Percentiles rank a stretch among this genome's conserved stretches.
Conservation (phyloP, 2,797 vertebrate species). For the Poecilia picta region DNA sequence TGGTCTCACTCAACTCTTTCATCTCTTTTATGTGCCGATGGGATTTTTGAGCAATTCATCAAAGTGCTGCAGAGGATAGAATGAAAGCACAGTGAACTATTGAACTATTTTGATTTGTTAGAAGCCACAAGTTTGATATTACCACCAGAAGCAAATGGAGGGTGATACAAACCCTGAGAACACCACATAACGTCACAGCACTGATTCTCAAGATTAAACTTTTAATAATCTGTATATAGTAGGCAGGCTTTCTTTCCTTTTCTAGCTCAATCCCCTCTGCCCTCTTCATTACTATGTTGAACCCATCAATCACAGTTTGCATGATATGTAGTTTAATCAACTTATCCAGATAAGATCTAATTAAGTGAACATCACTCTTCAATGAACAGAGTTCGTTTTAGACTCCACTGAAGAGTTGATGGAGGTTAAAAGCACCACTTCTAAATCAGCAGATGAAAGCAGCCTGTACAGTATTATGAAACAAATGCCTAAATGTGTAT, state of each 20-base stretch:
- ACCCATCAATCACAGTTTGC: background rate
- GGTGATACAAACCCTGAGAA: background rate
- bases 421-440: background rate
- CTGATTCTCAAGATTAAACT: background rate
- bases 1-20: background rate
- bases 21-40: conserved; percentile 1
- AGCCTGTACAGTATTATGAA: background rate
- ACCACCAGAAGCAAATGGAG: background rate
- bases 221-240: conserved; percentile 8
- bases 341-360: conserved; percentile 8
- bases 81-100: conserved; percentile 5
- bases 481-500: background rate
- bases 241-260: background rate
- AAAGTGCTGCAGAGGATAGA: background rate
- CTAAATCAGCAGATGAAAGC: background rate
- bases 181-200: background rate
- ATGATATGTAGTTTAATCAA: conserved; percentile 4
- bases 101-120: background rate
- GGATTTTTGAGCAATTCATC: conserved; percentile 4
- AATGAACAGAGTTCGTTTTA: background rate
- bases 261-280: background rate
- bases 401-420: background rate
- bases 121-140: background rate
- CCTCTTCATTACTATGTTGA: conserved; percentile 2
- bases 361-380: conserved; percentile 27